A percentile compares a stretch with the other conserved stretches of the same genome.
Evolutionary conservation across 1,140 invertebrate species (phyloP).

Genomic region (Pentalonia nigronervosa): DNA sequence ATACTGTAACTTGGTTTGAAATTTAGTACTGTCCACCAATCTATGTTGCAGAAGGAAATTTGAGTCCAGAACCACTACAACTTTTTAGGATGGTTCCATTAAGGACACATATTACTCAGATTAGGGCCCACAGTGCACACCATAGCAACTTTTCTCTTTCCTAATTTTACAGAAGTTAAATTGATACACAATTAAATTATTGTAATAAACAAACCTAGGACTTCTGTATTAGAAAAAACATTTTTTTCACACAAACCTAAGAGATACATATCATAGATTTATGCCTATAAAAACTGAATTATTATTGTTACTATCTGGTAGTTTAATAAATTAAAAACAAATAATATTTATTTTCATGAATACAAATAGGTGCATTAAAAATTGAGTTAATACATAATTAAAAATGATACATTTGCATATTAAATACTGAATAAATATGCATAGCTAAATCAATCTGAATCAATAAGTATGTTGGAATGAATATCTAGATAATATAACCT

Average conservation of each 20-base stretch:
- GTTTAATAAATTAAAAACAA: neutral
- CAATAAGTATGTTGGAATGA: neutral
- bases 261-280: too few relatives aligned
- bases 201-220: too few relatives aligned
- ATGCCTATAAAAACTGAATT: neutral
- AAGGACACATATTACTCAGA: too few relatives aligned
- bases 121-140: too few relatives aligned
- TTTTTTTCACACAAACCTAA: neutral
- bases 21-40: neutral
- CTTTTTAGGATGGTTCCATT: neutral
- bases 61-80: too few relatives aligned
- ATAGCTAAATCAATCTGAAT: neutral
- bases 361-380: neutral
- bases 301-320: neutral
- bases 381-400: neutral
- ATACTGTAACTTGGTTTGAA: neutral
- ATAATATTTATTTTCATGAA: neutral
- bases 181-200: too few relatives aligned
- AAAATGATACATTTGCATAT: too few relatives aligned
- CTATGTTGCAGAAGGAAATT: neutral
- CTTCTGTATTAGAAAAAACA: neutral
- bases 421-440: too few relatives aligned
- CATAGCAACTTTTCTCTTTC: too few relatives aligned
- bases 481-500: neutral
- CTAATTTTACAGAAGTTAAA: too few relatives aligned